Conservation (phyloP, 2,888 invertebrate species). For the Drosophila putrida region DNA sequence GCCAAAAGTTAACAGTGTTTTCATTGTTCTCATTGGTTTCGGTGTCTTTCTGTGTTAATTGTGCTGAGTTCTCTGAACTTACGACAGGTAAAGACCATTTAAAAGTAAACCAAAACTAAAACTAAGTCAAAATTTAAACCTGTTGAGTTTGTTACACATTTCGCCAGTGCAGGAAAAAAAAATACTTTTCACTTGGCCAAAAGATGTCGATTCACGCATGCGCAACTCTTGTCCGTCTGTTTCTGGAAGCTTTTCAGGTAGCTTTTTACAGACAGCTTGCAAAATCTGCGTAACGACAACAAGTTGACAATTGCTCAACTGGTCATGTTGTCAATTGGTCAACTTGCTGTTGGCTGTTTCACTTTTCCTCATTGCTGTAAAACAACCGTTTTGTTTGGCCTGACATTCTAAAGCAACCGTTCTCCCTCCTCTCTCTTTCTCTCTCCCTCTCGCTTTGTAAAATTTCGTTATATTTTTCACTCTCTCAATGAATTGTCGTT, state of each 20-base stretch:
- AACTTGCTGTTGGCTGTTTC: conserved; percentile 60
- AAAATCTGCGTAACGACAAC: conserved; percentile 44
- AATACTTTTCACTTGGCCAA: conserved; percentile 68
- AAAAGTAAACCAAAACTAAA: conserved; percentile 23
- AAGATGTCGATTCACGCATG: conserved; percentile 60
- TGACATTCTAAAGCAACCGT: conserved; percentile 47
- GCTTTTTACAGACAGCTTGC: conserved; percentile 40
- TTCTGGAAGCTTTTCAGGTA: conserved; percentile 17
- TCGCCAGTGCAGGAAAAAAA: conserved; percentile 50
- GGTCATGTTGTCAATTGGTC: conserved; percentile 31
- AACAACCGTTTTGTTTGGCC: conserved; percentile 40
- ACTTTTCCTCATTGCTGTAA: conserved; percentile 61
- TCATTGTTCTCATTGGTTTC: conserved; percentile 1
- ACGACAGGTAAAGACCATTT: conserved; percentile 42
- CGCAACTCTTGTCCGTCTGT: conserved; percentile 51
- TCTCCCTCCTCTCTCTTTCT: too few relatives aligned
- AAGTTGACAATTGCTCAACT: conserved; percentile 9
- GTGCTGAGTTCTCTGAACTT: conserved; percentile 10
- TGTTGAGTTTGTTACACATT: conserved; percentile 73
- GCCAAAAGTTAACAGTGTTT: conserved; percentile 21
- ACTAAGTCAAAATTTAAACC: conserved; percentile 50
- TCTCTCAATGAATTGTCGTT: conserved; percentile 17
- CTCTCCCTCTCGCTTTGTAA: conserved; percentile 1
- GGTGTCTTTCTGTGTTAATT: conserved; percentile 19
- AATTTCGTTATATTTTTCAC: not conserved